A percentile compares a stretch with the other conserved stretches of the same genome.
phyloP scores from a whole-genome alignment of 2,797 vertebrate species.

The Rallus crepitans region DNA sequence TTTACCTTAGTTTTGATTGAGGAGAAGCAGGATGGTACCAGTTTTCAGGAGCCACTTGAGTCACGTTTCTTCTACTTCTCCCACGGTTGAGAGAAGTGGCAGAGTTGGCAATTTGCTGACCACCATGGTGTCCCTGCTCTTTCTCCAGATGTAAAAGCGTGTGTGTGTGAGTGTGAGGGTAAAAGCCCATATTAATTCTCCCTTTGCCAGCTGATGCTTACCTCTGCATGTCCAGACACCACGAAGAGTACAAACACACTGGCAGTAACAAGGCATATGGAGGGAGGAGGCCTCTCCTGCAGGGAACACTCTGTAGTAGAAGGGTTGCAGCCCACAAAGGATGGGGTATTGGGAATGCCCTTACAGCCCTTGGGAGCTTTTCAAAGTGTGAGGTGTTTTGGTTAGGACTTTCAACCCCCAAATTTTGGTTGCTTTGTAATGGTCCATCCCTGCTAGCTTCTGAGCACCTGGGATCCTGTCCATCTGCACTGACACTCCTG shows the following conservation, averaged over 20 bases:
- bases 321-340: not conserved
- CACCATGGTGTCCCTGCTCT: not conserved
- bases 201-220: not conserved
- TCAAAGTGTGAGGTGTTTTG: not conserved
- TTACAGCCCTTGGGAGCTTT: not conserved
- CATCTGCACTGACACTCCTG: not conserved
- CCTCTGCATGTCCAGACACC: rapidly evolving
- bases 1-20: not conserved
- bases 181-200: not conserved
- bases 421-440: not conserved
- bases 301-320: not conserved
- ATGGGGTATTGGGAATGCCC: not conserved
- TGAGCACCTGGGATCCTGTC: not conserved
- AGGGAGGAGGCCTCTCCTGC: not conserved
- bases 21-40: not conserved
- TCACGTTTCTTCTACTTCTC: not conserved
- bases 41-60: not conserved
- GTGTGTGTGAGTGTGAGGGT: not conserved
- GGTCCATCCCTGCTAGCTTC: not conserved
- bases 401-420: not conserved
- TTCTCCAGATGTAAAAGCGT: not conserved
- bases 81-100: not conserved
- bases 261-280: not conserved
- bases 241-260: rapidly evolving
- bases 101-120: not conserved